phyloP scores from a whole-genome alignment of 2,113 vertebrate genomes.

The Pseudopipra pipra region DNA sequence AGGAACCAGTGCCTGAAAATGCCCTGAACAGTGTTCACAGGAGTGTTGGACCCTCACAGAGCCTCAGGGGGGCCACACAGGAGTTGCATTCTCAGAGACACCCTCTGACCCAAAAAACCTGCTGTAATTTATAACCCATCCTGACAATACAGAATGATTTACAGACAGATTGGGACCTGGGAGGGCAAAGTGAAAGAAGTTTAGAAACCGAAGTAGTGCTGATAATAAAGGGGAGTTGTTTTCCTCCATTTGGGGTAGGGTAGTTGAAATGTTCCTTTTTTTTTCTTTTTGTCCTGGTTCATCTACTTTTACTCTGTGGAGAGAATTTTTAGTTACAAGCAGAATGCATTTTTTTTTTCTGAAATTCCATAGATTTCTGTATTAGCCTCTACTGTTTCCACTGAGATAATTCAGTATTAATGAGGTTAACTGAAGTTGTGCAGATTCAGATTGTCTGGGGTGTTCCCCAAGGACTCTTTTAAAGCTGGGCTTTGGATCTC shows the following conservation, averaged over 20 bases:
- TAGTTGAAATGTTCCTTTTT: not conserved
- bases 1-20: too few relatives aligned
- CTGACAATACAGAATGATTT: not conserved
- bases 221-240: not conserved
- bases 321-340: not conserved
- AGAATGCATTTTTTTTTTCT: not conserved
- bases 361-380: not conserved
- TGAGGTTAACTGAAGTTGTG: conserved; percentile 28
- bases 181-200: not conserved
- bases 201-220: not conserved
- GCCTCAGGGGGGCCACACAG: not conserved
- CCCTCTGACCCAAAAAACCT: not conserved
- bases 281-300: not conserved
- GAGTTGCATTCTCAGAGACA: not conserved
- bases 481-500: not conserved
- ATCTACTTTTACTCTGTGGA: not conserved
- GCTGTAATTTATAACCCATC: not conserved
- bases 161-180: not conserved
- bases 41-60: not conserved
- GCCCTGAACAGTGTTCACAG: not conserved
- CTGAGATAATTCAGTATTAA: conserved; percentile 1
- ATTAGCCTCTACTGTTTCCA: not conserved
- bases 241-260: not conserved
- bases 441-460: not conserved
- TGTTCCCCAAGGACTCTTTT: not conserved